Base-by-base conservation (phyloP, 2,888 invertebrate species). In the Fragum fragum region DNA sequence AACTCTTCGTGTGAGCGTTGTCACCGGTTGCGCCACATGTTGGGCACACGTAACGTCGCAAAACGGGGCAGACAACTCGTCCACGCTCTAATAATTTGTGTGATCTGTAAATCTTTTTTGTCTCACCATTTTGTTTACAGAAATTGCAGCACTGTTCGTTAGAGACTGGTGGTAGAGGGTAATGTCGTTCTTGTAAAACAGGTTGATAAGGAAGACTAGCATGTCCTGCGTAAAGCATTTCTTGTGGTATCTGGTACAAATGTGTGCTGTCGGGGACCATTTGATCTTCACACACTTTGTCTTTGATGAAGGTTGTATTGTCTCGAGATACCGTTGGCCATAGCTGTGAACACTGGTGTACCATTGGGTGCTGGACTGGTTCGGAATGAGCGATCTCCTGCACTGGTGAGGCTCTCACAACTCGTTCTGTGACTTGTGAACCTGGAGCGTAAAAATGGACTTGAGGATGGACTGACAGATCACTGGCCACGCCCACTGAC, bases 101-200 rank as follows among this genome's bases (percentile, higher is more conserved):
- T 80, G 95, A 94, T 72, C 95, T 95, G 92, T 96, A 97, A 90
- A 96, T 96, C 73, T 95, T 94, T 83, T 95, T 95, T 61, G 96
- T 95, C 94, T 97, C 97, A 76, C 97, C 96, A 93, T 97, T 97
- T 93, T 97, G 97, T 94, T 96, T 96, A 94, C 97, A 97, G 94
- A 97, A 85, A 39, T 71, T 79, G 61, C 85, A 85, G 18, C 68
- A 39, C 7, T 14, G 32, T 29, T 36, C 57, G 21, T 36, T 16
- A 6, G 32, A 21, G 32, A 21, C 36, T n/a, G 63, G 29, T 5
- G 36, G 29, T 0, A 63, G n/a, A 57, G 47, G 47, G 3, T 47
- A n/a, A 9, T 18, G 47, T 5, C 18, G 47, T 47, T 47, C 18
- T 18, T 5, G n/a, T 9, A n/a, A 3, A 18, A 47, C 47, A 14